These are phyloP conservation scores for Drosophila subpulchrella DNA, from an alignment of 1,140 invertebrate species.

Conservation along the genomic window DNA sequence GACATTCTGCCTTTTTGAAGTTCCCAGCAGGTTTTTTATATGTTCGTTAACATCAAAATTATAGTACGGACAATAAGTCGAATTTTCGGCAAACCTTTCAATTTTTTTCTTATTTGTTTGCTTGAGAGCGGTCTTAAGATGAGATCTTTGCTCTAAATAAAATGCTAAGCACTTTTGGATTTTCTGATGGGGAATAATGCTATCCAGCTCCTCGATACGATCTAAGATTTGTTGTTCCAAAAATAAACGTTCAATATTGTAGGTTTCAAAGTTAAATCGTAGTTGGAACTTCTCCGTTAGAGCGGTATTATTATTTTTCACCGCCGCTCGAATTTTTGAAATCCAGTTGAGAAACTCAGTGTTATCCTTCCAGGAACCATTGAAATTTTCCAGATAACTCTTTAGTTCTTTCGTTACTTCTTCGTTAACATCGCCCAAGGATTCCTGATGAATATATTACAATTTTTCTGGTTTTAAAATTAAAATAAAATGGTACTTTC, in stretches of 20 bases:
- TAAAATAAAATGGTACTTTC: background rate
- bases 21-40: background rate
- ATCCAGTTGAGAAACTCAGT: constrained; percentile 6
- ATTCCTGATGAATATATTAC: background rate
- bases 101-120: background rate
- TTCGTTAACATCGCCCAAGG: background rate
- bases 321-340: background rate
- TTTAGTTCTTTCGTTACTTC: background rate
- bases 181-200: constrained; percentile 1
- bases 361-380: background rate
- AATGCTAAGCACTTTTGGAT: background rate
- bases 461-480: background rate
- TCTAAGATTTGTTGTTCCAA: background rate
- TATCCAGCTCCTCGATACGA: background rate
- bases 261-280: background rate
- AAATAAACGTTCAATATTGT: background rate
- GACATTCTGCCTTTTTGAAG: background rate
- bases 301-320: background rate
- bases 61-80: background rate
- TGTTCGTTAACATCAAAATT: background rate
- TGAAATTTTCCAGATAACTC: constrained; percentile 1
- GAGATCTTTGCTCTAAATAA: background rate
- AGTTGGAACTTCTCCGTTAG: background rate
- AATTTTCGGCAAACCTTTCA: background rate
- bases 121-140: background rate